Conservation (phyloP, 2,113 vertebrate species). For the Crotalus helleri region DNA sequence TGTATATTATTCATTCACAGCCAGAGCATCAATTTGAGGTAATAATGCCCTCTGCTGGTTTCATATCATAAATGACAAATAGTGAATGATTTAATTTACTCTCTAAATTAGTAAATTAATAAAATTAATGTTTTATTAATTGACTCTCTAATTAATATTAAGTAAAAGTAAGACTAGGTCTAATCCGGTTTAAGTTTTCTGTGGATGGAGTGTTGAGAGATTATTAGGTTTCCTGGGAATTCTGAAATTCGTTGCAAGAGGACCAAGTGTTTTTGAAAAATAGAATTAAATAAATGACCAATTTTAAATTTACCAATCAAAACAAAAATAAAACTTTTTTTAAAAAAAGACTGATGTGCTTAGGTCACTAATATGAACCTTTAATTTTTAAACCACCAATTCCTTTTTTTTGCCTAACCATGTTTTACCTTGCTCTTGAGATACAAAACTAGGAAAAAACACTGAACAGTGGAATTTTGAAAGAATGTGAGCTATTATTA, state of each 20-base stretch:
- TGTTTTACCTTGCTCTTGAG: neutral
- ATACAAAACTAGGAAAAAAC: neutral
- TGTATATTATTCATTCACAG: neutral
- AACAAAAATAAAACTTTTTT: neutral
- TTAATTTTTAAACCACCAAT: neutral
- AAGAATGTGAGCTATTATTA: neutral
- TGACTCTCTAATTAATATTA: no score
- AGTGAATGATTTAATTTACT: neutral
- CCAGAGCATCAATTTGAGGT: neutral
- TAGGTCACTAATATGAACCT: neutral
- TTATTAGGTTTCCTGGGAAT: no score
- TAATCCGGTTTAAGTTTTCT: no score
- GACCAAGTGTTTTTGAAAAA: neutral
- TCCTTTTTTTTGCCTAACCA: neutral
- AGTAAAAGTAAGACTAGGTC: neutral
- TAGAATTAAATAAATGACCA: neutral
- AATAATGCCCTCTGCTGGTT: conserved; percentile 11
- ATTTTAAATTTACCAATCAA: neutral
- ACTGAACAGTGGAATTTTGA: neutral
- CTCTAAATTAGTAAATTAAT: neutral
- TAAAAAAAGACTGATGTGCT: neutral
- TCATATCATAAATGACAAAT: neutral
- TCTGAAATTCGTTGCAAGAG: neutral
- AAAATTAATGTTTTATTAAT: no score
- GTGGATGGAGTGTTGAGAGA: neutral